These are phyloP conservation scores for Molanna angustata DNA, from an alignment of 2,888 invertebrate species.

Conservation along the genomic window DNA sequence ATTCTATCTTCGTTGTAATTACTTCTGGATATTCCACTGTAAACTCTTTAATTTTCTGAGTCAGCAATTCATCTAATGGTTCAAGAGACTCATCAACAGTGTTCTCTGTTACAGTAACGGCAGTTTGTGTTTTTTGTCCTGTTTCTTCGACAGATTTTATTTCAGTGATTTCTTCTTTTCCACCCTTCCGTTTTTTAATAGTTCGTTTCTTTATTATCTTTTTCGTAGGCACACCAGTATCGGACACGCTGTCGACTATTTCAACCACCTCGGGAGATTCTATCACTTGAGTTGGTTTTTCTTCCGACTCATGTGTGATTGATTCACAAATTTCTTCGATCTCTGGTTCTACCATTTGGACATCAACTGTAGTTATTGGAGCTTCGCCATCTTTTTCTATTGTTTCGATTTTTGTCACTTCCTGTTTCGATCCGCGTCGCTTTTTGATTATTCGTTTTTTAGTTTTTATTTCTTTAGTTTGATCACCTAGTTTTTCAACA, in stretches of 20 bases:
- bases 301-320: background rate
- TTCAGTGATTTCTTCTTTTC: constrained; percentile 47
- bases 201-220: constrained; percentile 45
- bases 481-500: background rate
- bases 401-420: constrained; percentile 45
- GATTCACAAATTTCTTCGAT: background rate
- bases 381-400: constrained; percentile 41
- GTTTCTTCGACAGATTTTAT: constrained; percentile 47
- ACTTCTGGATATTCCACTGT: constrained; percentile 31
- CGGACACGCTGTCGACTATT: constrained; percentile 35
- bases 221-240: constrained; percentile 38
- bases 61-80: background rate
- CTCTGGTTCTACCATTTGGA: background rate
- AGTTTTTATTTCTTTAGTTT: constrained; percentile 36
- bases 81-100: constrained; percentile 36
- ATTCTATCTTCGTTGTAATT: constrained; percentile 35
- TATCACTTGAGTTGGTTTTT: constrained; percentile 38
- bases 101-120: constrained; percentile 36
- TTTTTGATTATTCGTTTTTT: constrained; percentile 44
- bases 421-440: constrained; percentile 42
- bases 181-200: constrained; percentile 47
- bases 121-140: constrained; percentile 41
- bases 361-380: constrained; percentile 37
- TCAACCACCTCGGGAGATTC: constrained; percentile 34
- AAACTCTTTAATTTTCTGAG: background rate